phyloP scores from a whole-genome alignment of 2,797 vertebrate genomes.

The Intellagama lesueurii region DNA sequence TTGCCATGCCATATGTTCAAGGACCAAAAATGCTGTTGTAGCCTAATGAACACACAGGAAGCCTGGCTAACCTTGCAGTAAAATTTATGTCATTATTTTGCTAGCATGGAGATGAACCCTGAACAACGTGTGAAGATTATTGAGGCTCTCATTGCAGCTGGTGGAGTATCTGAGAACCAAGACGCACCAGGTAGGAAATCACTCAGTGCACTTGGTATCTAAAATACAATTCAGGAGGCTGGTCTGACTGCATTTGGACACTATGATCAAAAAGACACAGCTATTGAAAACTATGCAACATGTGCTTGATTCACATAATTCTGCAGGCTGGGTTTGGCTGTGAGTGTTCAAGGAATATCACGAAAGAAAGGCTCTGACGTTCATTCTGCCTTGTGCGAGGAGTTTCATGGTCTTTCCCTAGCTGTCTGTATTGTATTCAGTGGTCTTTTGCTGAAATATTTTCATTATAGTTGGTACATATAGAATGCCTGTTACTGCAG shows the following conservation, averaged over 20 bases:
- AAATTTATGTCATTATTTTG: slow-evolving; percentile 19
- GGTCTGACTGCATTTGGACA: neutral
- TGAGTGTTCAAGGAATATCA: neutral
- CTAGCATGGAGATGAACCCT: slow-evolving; percentile 78
- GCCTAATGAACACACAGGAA: neutral
- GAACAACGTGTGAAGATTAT: slow-evolving; percentile 82
- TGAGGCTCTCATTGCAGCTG: slow-evolving; percentile 80
- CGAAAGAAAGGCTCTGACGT: neutral
- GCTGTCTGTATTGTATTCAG: rapidly evolving
- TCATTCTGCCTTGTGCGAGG: neutral
- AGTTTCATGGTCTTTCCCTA: rapidly evolving
- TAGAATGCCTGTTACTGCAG: neutral
- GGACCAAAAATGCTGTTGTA: neutral
- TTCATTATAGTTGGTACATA: neutral
- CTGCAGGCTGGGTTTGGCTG: neutral
- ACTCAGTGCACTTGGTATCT: neutral
- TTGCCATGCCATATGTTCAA: neutral
- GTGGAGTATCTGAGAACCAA: slow-evolving; percentile 78
- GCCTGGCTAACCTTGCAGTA: neutral
- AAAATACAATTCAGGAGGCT: neutral
- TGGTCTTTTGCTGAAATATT: neutral
- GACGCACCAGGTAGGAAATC: slow-evolving; percentile 82
- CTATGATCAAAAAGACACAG: neutral
- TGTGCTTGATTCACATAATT: neutral
- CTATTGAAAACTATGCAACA: neutral